phyloP scores from a whole-genome alignment of 1,140 invertebrate species.

The Neodiprion fabricii region DNA sequence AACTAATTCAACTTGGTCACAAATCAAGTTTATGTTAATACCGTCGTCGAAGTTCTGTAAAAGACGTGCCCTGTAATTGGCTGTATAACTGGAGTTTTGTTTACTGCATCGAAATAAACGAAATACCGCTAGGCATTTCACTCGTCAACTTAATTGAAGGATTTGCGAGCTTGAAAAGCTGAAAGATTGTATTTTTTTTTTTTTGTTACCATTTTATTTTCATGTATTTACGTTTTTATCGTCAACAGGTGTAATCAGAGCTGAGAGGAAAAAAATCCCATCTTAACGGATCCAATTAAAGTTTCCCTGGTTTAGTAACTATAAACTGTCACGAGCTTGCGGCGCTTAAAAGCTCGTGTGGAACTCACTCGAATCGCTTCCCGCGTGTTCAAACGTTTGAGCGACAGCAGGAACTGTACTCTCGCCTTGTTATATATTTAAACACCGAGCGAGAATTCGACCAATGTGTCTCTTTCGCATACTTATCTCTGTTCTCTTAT shows the following conservation, averaged over 20 bases:
- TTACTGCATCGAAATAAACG: not conserved
- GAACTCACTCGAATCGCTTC: not conserved
- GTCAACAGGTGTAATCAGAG: not conserved
- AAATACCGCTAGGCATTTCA: not conserved
- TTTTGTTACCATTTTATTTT: no score
- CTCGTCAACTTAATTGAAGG: not conserved
- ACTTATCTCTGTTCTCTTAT: no score
- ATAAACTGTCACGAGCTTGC: not conserved
- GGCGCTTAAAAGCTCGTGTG: not conserved
- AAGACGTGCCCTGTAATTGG: no score
- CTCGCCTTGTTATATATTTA: not conserved
- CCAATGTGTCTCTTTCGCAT: not conserved
- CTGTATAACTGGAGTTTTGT: not conserved
- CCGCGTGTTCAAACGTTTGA: not conserved
- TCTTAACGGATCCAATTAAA: not conserved
- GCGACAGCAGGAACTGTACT: not conserved
- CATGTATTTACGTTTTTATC: no score
- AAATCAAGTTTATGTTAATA: not conserved
- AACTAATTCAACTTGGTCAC: not conserved
- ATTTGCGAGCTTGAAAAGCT: not conserved
- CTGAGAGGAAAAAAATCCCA: not conserved
- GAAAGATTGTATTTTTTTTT: no score
- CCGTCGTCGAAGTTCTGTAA: not conserved
- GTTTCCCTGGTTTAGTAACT: not conserved
- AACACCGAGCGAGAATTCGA: not conserved